Base-by-base conservation (phyloP, 1,140 invertebrate species). In the Atta cephalotes region DNA sequence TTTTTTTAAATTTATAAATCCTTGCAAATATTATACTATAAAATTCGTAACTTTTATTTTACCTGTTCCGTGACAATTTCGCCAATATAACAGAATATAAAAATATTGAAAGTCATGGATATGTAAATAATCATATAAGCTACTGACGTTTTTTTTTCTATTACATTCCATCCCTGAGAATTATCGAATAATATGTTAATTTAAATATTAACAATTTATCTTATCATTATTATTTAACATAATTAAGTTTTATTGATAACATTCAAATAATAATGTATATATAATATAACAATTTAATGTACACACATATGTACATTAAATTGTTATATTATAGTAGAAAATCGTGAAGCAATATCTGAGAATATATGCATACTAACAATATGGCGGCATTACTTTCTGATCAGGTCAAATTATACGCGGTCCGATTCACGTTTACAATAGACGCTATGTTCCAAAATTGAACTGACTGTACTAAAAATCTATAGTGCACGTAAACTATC, bases 51-150 rank as follows among this genome's bases (percentile, higher is more conserved):
- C 0, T 21, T 39, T 58, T 0, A 12, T 14, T 45, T 39, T 88
- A 93, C 92, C 87, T 92, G 81, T 85, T 91, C 77, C 0, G 86
- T 87, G 3, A 92, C 76, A 14, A 88, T 31, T 66, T 93, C 89
- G 10, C 91, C 91, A 45, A 93, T 91, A 10, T 89, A 88, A 16
- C 92, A 92, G 35, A 91, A 90, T 71, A 92, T 91, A 65, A 92
- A 92, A 60, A 92, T 91, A 79, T 93, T 92, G 58, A 92, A 90
- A 28, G 25, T 88, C 49, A 92, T 89, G 16, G 92, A 90, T 51
- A 90, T 21, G 2, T 92, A 63, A 16, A 92, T 77, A 58, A 88
- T 84, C 39, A 88, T 82, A 49, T 86, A 88, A 39, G 74, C 76
- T 14, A 77, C 39, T 74, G 89, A 80, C 62, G 28, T 62, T 25